Evolutionary conservation across 2,888 invertebrate genomes (phyloP), one percentile per base, ranked within the genome.

Genomic region (Coleophora deauratella): DNA sequence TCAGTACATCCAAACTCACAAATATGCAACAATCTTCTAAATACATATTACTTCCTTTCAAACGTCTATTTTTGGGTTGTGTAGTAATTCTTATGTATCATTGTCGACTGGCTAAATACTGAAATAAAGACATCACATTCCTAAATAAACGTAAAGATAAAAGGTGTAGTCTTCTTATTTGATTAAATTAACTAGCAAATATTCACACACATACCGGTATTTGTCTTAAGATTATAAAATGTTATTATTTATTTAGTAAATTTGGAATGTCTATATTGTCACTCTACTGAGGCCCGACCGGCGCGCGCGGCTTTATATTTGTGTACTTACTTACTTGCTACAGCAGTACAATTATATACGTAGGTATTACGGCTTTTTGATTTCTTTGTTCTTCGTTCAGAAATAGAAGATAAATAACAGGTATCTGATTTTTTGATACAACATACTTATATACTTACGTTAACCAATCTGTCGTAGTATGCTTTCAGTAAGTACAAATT

Each of bases 241-340:
- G 52, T 66, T 62, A 60, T 35, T 64, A n/a, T n/a, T n/a, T n/a
- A n/a, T n/a, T n/a, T n/a, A 69, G 62, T 66, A 63, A 67, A 64
- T 71, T 65, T 70, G 66, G 61, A 72, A 75, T 73, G 63, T 69
- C 71, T 80, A 80, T 81, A 81, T 80, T 82, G 81, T 82, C 81
- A 72, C 74, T 66, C 77, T 81, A 80, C 66, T 59, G 72, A 75
- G 71, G 74, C 72, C 66, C 49, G 55, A 59, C 64, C 65, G 57
- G 56, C 57, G 21, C 21, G 21, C 3, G 6, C 6, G 6, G 6
- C 6, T 4, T 21, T 21, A 21, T 6, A 21, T 21, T 21, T 21
- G 6, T 21, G 21, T 21, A 21, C 21, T 21, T 21, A 21, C 21
- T 6, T 21, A 21, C 6, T 6, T 21, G 21, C 6, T 21, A 21